Evolutionary conservation across 2,113 vertebrate species (phyloP).

Genomic region (Butorides virescens): DNA sequence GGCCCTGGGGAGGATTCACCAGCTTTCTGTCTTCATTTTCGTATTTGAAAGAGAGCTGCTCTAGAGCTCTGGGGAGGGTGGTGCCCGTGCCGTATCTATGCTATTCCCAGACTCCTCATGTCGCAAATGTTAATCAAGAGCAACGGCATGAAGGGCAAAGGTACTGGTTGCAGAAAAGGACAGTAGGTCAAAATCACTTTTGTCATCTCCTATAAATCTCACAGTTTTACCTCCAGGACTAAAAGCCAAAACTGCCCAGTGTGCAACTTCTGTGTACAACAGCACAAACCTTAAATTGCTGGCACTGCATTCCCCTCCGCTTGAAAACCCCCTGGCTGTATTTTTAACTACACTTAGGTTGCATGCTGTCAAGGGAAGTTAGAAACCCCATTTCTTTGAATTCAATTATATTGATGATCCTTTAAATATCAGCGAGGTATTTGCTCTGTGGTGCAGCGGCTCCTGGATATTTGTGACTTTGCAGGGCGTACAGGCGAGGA

Average conservation of each 20-base stretch:
- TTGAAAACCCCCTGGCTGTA: constrained; percentile 30
- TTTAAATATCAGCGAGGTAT: neutral
- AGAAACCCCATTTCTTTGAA: constrained; percentile 30
- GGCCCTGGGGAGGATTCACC: neutral
- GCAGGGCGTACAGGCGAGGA: neutral
- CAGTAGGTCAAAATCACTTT: constrained; percentile 17
- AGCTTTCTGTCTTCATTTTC: neutral
- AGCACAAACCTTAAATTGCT: constrained; percentile 1
- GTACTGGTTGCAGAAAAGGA: neutral
- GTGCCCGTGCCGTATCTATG: neutral
- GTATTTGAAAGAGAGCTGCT: rapidly evolving
- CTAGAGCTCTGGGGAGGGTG: neutral
- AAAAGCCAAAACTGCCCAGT: constrained; percentile 19
- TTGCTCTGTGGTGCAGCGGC: neutral
- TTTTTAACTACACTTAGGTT: constrained; percentile 59
- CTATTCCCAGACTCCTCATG: neutral
- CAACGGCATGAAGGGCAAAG: constrained; percentile 15
- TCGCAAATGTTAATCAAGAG: neutral
- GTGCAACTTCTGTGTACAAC: neutral
- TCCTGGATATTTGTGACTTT: neutral
- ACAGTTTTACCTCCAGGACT: neutral
- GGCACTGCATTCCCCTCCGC: constrained; percentile 9
- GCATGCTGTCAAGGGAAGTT: constrained; percentile 25
- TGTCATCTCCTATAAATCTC: constrained; percentile 41
- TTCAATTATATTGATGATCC: neutral